Evolutionary conservation across 2,888 invertebrate genomes (phyloP).

Genomic region (Globia sparganii): DNA sequence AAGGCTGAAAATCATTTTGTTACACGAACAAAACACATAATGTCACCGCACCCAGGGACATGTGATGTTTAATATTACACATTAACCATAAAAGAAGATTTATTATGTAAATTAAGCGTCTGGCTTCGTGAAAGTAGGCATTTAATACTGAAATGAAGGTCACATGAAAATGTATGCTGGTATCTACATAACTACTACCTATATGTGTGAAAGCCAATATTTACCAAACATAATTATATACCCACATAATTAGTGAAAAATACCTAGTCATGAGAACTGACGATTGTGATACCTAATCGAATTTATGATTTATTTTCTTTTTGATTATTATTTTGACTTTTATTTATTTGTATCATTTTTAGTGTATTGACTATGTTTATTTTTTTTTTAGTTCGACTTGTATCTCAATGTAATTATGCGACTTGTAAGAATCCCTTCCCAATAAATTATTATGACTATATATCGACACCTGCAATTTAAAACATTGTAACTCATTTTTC

Average conservation of each 20-base stretch:
- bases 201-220: background rate
- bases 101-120: constrained; percentile 38
- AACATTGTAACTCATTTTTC: no score
- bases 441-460: background rate
- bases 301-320: background rate
- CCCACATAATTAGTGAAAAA: background rate
- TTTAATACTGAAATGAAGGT: constrained; percentile 38
- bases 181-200: background rate
- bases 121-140: constrained; percentile 36
- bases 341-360: background rate
- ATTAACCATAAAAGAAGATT: constrained; percentile 49
- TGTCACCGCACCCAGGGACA: constrained; percentile 23
- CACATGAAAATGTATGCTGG: constrained; percentile 28
- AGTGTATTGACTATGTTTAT: background rate
- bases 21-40: constrained; percentile 20
- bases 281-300: background rate
- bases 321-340: background rate
- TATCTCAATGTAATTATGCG: background rate
- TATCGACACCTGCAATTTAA: no score
- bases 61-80: constrained; percentile 30
- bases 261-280: background rate
- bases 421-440: background rate
- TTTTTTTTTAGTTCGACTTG: background rate
- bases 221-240: no score
- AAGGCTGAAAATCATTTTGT: background rate